Evolutionary conservation across 2,113 vertebrate species (phyloP), one percentile per base, ranked within the genome.

Genomic region (Syngnathus typhle): DNA sequence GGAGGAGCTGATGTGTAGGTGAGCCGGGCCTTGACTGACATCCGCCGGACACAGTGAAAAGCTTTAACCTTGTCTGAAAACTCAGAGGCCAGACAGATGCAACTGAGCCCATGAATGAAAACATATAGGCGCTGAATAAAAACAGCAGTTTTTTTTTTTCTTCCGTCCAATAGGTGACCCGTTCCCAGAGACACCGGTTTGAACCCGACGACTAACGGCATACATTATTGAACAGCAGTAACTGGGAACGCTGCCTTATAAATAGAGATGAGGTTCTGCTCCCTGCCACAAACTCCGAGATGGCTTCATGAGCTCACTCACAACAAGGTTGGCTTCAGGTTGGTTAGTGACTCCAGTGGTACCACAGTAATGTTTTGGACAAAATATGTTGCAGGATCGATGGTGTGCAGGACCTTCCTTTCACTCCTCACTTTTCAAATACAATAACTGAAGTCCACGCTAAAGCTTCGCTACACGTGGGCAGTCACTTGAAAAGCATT

Each of bases 61-160:
- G 86, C 85, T 91, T 91, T 93, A 91, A 94, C 93, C 93, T 93
- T 92, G 79, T 77, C 55, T 71, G 74, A 77, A 80, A 87, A 83
- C 79, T 83, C 56, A 36, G 74, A 68, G 74, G 69, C 70, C 68
- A 81, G 80, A 80, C 8, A 75, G 69, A 73, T 60, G 80, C 63
- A 78, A 81, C 67, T 54, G 75, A 68, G 81, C 1, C 44, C 43
- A 62, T 38, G 74, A 74, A 70, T 79, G 67, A 74, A 73, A 66
- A 69, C 52, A 66, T 60, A 79, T 60, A 66, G 72, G 47, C 18
- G 11, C 43, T 84, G 82, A 80, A 89, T 89, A 85, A 84, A 79
- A 84, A 87, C 79, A 83, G 82, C 65, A 19, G 23, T 1, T 1
- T 23, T 23, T 8, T 65, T 80, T 64, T 76, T 73, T 78, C 80